Evolutionary conservation across 2,113 vertebrate genomes (phyloP).

Genomic region (Spea multiplicata): DNA sequence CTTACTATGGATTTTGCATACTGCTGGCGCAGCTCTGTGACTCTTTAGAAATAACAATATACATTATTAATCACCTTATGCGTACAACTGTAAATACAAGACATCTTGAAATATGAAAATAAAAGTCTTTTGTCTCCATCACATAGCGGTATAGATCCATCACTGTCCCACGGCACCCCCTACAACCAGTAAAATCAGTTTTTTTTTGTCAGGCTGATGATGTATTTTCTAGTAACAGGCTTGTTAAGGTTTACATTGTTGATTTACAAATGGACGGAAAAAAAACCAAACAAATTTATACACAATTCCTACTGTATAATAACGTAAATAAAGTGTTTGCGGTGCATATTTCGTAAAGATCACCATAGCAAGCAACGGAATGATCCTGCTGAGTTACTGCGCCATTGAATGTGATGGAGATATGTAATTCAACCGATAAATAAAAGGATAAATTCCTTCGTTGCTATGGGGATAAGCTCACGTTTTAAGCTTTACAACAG

Average conservation of each 20-base stretch:
- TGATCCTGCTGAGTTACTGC: too few species aligned
- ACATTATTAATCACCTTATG: conserved; percentile 34
- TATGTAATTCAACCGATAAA: too few species aligned
- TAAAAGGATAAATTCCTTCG: too few species aligned
- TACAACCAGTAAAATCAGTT: conserved; percentile 17
- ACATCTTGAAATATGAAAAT: conserved; percentile 6
- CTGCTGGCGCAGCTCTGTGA: conserved; percentile 34
- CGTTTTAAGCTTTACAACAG: too few species aligned
- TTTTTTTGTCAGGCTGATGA: neutral
- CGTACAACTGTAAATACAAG: neutral
- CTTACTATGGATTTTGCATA: conserved; percentile 21
- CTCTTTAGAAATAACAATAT: conserved; percentile 35
- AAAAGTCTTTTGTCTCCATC: neutral
- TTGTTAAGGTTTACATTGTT: neutral
- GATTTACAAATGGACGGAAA: neutral
- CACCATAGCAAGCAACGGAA: too few species aligned
- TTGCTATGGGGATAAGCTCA: too few species aligned
- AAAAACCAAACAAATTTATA: too few species aligned
- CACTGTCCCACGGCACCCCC: neutral
- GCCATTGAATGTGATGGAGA: too few species aligned
- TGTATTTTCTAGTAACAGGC: neutral
- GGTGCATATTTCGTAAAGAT: neutral
- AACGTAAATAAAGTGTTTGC: neutral
- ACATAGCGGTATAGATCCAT: neutral
- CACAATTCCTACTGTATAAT: neutral